Conservation (phyloP, 1,140 invertebrate genomes). For the Stegodyphus mimosarum region DNA sequence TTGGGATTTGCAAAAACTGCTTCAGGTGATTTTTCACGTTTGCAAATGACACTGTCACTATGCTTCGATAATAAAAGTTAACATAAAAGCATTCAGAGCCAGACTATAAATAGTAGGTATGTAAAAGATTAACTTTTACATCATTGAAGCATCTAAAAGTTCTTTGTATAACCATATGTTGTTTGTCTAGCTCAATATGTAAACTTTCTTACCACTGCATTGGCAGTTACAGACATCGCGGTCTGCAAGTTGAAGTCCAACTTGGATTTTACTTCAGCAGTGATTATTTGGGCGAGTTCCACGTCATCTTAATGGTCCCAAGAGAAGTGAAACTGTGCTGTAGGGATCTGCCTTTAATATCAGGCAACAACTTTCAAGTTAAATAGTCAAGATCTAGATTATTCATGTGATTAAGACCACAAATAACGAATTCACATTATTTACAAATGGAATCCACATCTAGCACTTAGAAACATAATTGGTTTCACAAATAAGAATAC, state of each 20-base stretch:
- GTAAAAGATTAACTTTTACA: conserved; percentile 14
- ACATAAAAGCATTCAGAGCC: conserved; percentile 47
- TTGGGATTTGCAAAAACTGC: conserved; percentile 7
- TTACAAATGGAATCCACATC: conserved; percentile 61
- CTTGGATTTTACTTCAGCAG: conserved; percentile 57
- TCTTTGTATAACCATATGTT: conserved; percentile 41
- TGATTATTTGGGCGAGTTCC: conserved; percentile 54
- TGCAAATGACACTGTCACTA: not conserved
- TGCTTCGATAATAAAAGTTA: conserved; percentile 38
- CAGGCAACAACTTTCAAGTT: conserved; percentile 25
- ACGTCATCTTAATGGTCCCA: conserved; percentile 57
- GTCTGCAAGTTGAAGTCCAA: conserved; percentile 60
- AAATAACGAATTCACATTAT: conserved; percentile 60
- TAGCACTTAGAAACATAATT: conserved; percentile 57
- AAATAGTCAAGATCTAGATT: conserved; percentile 52
- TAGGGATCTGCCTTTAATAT: conserved; percentile 14
- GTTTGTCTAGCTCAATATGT: conserved; percentile 35
- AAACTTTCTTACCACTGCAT: conserved; percentile 58
- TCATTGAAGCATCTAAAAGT: conserved; percentile 21
- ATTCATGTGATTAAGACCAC: conserved; percentile 50
- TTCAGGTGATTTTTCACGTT: not conserved
- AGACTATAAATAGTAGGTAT: conserved; percentile 43
- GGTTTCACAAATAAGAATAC: conserved; percentile 43
- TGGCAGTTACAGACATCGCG: conserved; percentile 58
- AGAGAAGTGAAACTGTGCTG: conserved; percentile 57